These are phyloP conservation scores for Beris morrisii DNA, from an alignment of 2,888 invertebrate species.

Conservation along the genomic window DNA sequence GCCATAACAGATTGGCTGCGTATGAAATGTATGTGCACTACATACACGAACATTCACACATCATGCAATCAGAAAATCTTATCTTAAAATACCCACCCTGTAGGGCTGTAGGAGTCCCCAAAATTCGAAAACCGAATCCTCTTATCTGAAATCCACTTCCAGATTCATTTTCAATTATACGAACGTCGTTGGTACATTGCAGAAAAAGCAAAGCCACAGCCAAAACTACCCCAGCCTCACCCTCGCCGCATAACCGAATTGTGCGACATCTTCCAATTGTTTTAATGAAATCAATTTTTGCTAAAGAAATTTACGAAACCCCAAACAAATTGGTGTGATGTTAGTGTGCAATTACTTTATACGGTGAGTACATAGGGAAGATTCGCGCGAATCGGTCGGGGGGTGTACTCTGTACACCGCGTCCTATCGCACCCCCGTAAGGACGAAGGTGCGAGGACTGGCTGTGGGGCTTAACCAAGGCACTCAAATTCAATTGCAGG, in stretches of 20 bases:
- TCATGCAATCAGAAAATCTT: no score
- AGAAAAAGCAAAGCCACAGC: no score
- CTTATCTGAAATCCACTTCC: no score
- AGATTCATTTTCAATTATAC: no score
- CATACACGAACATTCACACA: no score
- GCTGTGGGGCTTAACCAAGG: neutral
- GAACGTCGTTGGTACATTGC: no score
- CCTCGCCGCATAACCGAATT: conserved; percentile 37
- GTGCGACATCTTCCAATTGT: conserved; percentile 41
- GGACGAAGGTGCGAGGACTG: no score
- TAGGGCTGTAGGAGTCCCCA: no score
- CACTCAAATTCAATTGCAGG: conserved; percentile 30
- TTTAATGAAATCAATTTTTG: conserved; percentile 41
- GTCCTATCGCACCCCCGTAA: neutral
- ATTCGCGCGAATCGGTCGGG: conserved; percentile 1
- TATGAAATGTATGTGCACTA: no score
- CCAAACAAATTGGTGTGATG: conserved; percentile 39
- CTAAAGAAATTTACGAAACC: conserved; percentile 38
- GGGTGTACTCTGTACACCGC: conserved; percentile 2
- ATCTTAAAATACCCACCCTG: no score
- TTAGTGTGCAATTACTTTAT: conserved; percentile 32
- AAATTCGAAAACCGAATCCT: no score
- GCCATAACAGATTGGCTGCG: no score
- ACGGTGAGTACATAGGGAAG: conserved; percentile 1
- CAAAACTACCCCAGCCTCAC: neutral